Evolutionary conservation across 1,140 invertebrate genomes (phyloP).

Genomic region (Diachasma alloeum): DNA sequence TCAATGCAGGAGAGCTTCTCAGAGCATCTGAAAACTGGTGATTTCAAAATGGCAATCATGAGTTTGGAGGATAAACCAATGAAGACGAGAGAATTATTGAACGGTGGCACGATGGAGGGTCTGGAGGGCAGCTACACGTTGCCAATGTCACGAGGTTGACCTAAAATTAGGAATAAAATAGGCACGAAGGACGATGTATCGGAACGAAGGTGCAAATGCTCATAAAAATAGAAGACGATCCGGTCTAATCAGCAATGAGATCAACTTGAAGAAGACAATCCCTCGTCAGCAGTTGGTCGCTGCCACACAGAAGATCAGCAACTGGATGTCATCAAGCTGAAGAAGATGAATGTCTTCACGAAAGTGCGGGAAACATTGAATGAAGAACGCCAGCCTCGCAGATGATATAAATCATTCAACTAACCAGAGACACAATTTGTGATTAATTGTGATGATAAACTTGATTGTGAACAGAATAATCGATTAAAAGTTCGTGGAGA

Average conservation of each 20-base stretch:
- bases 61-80: not conserved
- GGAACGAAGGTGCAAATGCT: not conserved
- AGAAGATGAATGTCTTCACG: not conserved
- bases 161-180: not conserved
- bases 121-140: slow-evolving; percentile 62
- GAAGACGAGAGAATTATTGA: slow-evolving; percentile 27
- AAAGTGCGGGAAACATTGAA: not conserved
- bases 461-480: not conserved
- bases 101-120: slow-evolving; percentile 51
- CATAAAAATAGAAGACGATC: not conserved
- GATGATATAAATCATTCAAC: not conserved
- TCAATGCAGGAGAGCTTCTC: not conserved
- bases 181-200: not conserved
- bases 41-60: not conserved
- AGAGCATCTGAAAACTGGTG: no score
- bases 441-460: not conserved
- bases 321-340: not conserved
- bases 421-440: not conserved
- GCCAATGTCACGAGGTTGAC: not conserved
- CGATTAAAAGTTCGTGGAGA: not conserved
- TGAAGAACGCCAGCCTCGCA: not conserved
- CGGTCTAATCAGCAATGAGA: not conserved
- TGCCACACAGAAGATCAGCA: not conserved
- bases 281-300: not conserved
- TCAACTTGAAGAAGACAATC: not conserved